Evolutionary conservation across 1,140 invertebrate genomes (phyloP), one percentile per base, ranked within the genome.

Genomic region (Daktulosphaira vitifoliae): DNA sequence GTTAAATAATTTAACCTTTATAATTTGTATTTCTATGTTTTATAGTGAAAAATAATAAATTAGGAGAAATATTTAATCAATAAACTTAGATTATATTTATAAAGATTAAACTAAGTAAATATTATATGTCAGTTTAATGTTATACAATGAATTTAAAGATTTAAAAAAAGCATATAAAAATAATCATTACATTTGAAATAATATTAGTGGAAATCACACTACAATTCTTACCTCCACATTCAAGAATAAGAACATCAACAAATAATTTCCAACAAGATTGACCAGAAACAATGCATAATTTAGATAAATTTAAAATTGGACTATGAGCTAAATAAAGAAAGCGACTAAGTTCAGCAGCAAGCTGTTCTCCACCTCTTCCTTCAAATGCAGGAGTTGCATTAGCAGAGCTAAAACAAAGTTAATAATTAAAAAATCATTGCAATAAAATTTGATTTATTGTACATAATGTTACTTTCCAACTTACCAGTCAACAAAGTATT

Each of bases 401-500:
- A 5, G 92, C 92, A 51, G 92, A 95, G 74, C 89, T 92, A 69
- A 65, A 80, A 79, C 65, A 68, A 67, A 68, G 25, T 29, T 23
- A 59, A 26, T 52, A 25, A 54, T 53, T 23, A 39, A 51, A 42
- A 26, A 42, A 44, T 25, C 15, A 25, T n/a, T 48, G 38, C 16
- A 52, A 18, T 20, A 42, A 26, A 42, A 23, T 50, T 39, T 26
- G 16, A n/a, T 11, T 65, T 65, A 42, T 29, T 11, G 7, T 20
- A 11, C 22, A 25, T 51, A 11, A 51, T 11, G 15, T 20, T 8
- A n/a, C 11, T 23, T 23, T n/a, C 4, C 50, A 7, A n/a, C n/a
- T n/a, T 79, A 92, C 91, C 92, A 96, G 74, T 96, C 92, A 23
- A 96, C 90, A 80, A 94, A 94, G 76, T 97, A 96, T 74, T 96